Evolutionary conservation across 1,140 invertebrate species (phyloP), one percentile per base, ranked within the genome.

Genomic region (Megathymus violae): DNA sequence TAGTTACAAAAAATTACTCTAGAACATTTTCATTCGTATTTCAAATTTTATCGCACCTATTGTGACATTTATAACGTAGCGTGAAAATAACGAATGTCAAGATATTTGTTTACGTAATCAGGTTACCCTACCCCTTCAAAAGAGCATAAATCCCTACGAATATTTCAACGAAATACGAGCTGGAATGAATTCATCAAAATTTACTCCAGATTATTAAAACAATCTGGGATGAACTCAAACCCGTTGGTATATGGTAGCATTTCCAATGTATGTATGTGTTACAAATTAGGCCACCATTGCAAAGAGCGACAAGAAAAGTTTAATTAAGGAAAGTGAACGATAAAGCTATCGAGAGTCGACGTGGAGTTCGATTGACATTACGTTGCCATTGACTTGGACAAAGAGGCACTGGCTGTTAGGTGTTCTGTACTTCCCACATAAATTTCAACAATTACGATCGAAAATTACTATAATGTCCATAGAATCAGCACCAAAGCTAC

Each of bases 301-400:
- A 74, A 71, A 65, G 64, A 62, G 56, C 68, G 69, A 64, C 67
- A 72, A 76, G 70, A 76, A 76, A 77, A 74, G 64, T 74, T 77
- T 77, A 74, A 77, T 77, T 77, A 74, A 74, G 66, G 64, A 69
- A 74, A 77, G 66, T 71, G 71, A 74, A 65, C 67, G 74, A 77
- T 67, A 64, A 77, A 71, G 71, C 58, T 56, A 73, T 70, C 63
- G 64, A 62, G 51, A 66, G 51, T 68, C 62, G 25, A 60, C 43
- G 66, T 56, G 71, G 68, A 69, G 74, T 71, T 74, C 65, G 62
- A 68, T 74, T 58, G 48, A 22, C 62, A 50, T 46, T 59, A 38
- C 44, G 44, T 59, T 36, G 15, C 17, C 2, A 48, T 47, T 47
- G 56, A 40, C 44, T 60, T 48, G 48, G 58, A 60, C 44, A 38